Evolutionary conservation across 1,140 invertebrate genomes (phyloP).

Genomic region (Drosophila gunungcola): DNA sequence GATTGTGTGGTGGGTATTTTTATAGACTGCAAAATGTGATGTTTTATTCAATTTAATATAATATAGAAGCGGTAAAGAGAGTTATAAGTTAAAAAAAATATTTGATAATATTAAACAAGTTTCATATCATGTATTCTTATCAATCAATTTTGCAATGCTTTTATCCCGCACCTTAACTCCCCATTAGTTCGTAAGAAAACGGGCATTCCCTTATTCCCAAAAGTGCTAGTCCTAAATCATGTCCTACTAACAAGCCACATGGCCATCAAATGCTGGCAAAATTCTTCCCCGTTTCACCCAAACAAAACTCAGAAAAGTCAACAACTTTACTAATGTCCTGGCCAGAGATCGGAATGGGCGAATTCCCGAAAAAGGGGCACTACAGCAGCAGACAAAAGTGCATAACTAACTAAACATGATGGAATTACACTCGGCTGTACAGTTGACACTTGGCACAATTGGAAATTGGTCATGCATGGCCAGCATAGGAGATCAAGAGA

Average conservation of each 20-base stretch:
- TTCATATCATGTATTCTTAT: neutral
- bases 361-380: slow-evolving; percentile 21
- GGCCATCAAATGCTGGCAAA: slow-evolving; percentile 31
- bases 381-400: slow-evolving; percentile 50
- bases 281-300: slow-evolving; percentile 6
- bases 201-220: slow-evolving; percentile 3
- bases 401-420: slow-evolving; percentile 64
- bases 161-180: neutral
- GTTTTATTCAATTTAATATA: neutral
- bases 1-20: neutral
- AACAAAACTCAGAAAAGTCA: slow-evolving; percentile 15
- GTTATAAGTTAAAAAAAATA: too few relatives aligned
- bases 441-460: slow-evolving; percentile 68
- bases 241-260: slow-evolving; percentile 28
- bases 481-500: slow-evolving; percentile 17
- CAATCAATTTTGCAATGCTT: slow-evolving; percentile 17
- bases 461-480: slow-evolving; percentile 66
- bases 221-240: slow-evolving; percentile 29
- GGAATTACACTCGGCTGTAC: slow-evolving; percentile 50
- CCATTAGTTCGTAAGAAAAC: slow-evolving; percentile 4
- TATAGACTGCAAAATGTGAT: neutral
- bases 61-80: too few relatives aligned
- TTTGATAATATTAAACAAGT: too few relatives aligned
- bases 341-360: slow-evolving; percentile 38
- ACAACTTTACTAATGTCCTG: slow-evolving; percentile 50